phyloP scores from a whole-genome alignment of 2,113 vertebrate species.

The Onychostruthus taczanowskii region DNA sequence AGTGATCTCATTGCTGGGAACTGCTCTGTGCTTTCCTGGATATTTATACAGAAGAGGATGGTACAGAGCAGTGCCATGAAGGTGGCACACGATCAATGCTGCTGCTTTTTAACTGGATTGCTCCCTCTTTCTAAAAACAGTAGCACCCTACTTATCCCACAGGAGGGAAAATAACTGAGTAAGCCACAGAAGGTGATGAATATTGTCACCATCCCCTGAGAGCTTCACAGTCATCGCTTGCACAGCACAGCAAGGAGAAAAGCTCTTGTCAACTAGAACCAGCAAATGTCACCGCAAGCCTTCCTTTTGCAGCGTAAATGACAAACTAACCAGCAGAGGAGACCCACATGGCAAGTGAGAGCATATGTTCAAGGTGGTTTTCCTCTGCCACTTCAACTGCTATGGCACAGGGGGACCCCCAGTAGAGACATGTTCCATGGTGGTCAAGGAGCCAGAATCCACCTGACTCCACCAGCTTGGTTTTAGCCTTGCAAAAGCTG shows the following conservation, averaged over 20 bases:
- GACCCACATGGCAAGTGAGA: not conserved
- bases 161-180: not conserved
- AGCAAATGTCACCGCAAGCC: not conserved
- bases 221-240: not conserved
- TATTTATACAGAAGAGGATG: conserved; percentile 2
- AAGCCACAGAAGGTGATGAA: not conserved
- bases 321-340: not conserved
- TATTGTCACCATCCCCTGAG: not conserved
- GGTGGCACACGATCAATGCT: accelerated
- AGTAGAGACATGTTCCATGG: accelerated
- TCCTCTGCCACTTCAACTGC: not conserved
- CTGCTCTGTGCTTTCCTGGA: not conserved
- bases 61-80: not conserved
- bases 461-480: not conserved
- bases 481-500: not conserved
- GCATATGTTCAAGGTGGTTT: not conserved
- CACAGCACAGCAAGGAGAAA: not conserved
- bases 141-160: not conserved
- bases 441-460: not conserved
- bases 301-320: not conserved
- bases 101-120: not conserved
- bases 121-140: not conserved
- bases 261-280: not conserved
- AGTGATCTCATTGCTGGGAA: conserved; percentile 37
- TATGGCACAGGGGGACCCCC: accelerated